Evolutionary conservation across 2,797 vertebrate genomes (phyloP).

Genomic region (Phyllotis vaccarum): DNA sequence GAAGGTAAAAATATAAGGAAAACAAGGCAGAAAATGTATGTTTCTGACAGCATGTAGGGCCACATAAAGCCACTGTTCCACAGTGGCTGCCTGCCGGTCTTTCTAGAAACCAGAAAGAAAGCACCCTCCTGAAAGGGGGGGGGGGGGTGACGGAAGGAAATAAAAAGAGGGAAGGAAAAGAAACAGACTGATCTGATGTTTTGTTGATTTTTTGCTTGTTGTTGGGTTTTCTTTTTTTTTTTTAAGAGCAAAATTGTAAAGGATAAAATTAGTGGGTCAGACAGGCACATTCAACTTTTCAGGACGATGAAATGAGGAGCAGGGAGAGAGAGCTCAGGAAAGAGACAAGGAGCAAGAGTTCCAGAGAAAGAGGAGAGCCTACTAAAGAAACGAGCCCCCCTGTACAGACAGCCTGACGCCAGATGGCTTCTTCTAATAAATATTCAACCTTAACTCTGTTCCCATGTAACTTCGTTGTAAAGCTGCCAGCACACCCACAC

Average conservation of each 20-base stretch:
- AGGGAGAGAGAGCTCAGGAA: constrained; percentile 74
- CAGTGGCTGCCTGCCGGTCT: constrained; percentile 55
- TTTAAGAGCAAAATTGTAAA: constrained; percentile 84
- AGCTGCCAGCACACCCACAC: constrained; percentile 99
- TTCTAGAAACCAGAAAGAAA: constrained; percentile 58
- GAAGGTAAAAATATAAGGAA: constrained; percentile 76
- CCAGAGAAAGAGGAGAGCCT: constrained; percentile 92
- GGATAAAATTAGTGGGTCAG: constrained; percentile 87
- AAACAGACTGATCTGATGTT: constrained; percentile 62
- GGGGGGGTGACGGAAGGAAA: not conserved
- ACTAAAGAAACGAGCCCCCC: constrained; percentile 95
- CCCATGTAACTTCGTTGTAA: constrained; percentile 99
- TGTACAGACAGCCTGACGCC: constrained; percentile 99
- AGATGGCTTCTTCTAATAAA: constrained; percentile 99
- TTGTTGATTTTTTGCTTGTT: not conserved
- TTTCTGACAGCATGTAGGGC: constrained; percentile 59
- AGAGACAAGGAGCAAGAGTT: constrained; percentile 88
- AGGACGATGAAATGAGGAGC: constrained; percentile 82
- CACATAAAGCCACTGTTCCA: constrained; percentile 53
- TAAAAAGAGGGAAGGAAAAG: not conserved
- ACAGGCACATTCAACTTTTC: constrained; percentile 88
- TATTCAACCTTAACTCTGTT: constrained; percentile 99
- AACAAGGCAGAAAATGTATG: constrained; percentile 74
- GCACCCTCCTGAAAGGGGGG: constrained; percentile 41
- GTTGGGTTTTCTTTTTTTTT: constrained; percentile 48